phyloP scores from a whole-genome alignment of 2,113 vertebrate species.

The Tachycineta bicolor region DNA sequence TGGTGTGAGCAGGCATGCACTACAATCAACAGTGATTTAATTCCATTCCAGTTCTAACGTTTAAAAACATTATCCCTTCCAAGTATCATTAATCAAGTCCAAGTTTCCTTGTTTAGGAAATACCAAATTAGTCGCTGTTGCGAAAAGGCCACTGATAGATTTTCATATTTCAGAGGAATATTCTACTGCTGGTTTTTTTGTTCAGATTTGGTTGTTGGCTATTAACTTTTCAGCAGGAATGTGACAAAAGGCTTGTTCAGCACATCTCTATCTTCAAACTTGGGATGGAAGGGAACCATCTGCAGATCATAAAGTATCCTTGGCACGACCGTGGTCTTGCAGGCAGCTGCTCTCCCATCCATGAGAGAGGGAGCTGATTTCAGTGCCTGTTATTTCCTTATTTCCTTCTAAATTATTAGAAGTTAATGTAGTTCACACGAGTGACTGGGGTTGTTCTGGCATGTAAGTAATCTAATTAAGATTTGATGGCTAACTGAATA shows the following conservation, averaged over 20 bases:
- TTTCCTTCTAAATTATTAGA: slow-evolving; percentile 10
- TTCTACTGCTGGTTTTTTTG: neutral
- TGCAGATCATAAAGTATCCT: slow-evolving; percentile 40
- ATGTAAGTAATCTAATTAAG: slow-evolving; percentile 31
- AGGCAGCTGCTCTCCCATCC: slow-evolving; percentile 39
- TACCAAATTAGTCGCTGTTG: slow-evolving; percentile 21
- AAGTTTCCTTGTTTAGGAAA: slow-evolving; percentile 37
- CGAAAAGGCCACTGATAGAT: neutral
- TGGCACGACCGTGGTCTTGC: neutral
- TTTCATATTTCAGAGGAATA: neutral
- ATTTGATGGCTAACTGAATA: slow-evolving; percentile 14
- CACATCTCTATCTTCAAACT: slow-evolving; percentile 47
- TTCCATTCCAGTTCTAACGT: slow-evolving; percentile 23
- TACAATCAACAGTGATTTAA: slow-evolving; percentile 27
- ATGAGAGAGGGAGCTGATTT: neutral
- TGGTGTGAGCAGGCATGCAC: slow-evolving; percentile 33
- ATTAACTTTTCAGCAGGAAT: slow-evolving; percentile 37
- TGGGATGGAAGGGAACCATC: slow-evolving; percentile 31
- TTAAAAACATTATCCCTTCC: slow-evolving; percentile 52
- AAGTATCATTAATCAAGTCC: slow-evolving; percentile 51
- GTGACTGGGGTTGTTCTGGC: neutral
- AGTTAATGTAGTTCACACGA: neutral
- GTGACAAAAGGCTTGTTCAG: slow-evolving; percentile 41
- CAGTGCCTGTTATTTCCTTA: slow-evolving; percentile 19
- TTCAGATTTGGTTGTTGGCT: slow-evolving; percentile 5